phyloP scores from a whole-genome alignment of 2,113 vertebrate genomes.

The Castor canadensis region DNA sequence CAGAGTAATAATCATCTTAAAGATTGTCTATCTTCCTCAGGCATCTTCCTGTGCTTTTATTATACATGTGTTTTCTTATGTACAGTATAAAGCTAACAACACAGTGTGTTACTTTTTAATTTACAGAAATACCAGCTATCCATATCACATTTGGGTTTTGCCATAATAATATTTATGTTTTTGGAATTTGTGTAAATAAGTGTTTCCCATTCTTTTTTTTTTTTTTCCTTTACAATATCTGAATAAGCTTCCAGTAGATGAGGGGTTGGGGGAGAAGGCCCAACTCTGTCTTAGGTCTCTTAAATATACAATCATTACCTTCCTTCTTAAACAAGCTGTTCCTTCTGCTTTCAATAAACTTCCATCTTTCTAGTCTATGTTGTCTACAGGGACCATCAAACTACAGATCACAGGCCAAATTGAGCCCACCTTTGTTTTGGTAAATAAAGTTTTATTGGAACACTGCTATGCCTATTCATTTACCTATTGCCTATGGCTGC shows the following conservation, averaged over 20 bases:
- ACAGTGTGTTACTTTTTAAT: background rate
- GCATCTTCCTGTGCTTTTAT: background rate
- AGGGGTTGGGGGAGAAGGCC: background rate
- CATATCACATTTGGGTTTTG: background rate
- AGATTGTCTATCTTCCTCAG: background rate
- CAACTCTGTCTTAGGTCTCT: background rate
- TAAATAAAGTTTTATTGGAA: slow-evolving; percentile 40
- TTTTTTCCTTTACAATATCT: background rate
- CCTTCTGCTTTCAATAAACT: background rate
- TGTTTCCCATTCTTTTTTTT: background rate
- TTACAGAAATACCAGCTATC: background rate
- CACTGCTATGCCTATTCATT: too few relatives aligned
- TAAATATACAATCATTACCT: background rate
- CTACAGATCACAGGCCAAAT: background rate
- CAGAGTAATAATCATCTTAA: background rate
- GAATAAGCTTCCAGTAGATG: background rate
- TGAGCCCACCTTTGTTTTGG: background rate
- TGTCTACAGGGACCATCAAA: background rate
- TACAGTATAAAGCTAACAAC: background rate
- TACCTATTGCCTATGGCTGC: background rate
- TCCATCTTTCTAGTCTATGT: background rate
- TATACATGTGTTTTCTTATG: background rate
- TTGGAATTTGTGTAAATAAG: background rate
- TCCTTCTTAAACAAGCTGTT: background rate
- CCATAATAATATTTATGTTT: background rate